A percentile compares a stretch with the other conserved stretches of the same genome.
phyloP scores from a whole-genome alignment of 1,140 invertebrate species.

The Ceratosolen fusciceps region DNA sequence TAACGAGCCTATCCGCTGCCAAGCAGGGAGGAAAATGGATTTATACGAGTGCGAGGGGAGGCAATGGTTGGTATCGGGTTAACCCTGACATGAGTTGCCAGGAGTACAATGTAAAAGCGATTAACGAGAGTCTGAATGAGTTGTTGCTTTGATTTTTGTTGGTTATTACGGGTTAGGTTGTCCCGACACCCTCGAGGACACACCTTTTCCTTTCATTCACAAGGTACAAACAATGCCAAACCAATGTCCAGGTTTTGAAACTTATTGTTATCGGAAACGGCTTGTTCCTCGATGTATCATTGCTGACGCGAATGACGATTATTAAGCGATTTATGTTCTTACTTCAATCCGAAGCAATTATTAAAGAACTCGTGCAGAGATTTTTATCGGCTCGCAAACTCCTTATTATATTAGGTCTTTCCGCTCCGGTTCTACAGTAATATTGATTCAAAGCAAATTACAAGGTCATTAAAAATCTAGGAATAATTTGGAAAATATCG shows the following conservation, averaged over 20 bases:
- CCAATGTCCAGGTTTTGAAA: not conserved
- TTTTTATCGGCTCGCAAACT: not conserved
- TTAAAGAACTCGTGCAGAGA: not conserved
- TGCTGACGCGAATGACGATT: not conserved
- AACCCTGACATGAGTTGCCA: not conserved
- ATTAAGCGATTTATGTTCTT: not conserved
- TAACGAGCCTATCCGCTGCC: slow-evolving; percentile 56
- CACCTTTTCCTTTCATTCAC: too few species aligned
- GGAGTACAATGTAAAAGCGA: not conserved
- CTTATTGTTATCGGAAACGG: not conserved
- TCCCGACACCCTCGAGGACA: not conserved
- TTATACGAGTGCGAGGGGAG: not conserved
- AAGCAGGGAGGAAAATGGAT: slow-evolving; percentile 8
- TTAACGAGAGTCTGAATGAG: not conserved
- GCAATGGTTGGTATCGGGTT: not conserved
- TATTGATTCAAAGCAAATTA: too few species aligned
- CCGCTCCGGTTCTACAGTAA: too few species aligned
- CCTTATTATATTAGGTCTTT: not conserved
- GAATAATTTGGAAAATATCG: too few species aligned
- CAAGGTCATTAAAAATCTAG: too few species aligned
- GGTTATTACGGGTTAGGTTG: not conserved
- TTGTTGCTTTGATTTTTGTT: not conserved
- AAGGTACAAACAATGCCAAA: not conserved
- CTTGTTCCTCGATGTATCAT: not conserved
- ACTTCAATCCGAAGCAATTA: not conserved